Evolutionary conservation across 2,888 invertebrate genomes (phyloP).

Genomic region (Tholera decimalis): DNA sequence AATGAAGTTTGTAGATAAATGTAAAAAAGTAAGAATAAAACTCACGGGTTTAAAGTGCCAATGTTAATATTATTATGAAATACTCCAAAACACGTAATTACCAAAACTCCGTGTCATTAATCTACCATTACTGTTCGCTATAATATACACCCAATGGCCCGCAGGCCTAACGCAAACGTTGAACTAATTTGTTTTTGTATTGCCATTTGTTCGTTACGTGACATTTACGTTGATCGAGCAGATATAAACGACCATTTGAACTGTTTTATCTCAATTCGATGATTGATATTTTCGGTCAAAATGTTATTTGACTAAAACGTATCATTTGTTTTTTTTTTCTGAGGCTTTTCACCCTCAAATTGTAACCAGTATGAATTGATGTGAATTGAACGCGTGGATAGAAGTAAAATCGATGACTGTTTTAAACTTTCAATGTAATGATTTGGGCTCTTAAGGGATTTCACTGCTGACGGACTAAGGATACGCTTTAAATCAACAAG

Average conservation of each 20-base stretch:
- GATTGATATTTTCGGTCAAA: constrained; percentile 9
- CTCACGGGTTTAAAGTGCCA: no score
- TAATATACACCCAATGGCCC: constrained; percentile 15
- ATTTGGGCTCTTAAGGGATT: no score
- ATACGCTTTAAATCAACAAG: no score
- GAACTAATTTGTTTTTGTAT: constrained; percentile 29
- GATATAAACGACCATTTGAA: constrained; percentile 14
- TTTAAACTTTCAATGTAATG: no score
- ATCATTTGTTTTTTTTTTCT: background rate
- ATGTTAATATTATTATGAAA: no score
- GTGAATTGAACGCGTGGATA: background rate
- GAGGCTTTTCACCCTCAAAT: background rate
- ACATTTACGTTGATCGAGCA: constrained; percentile 17
- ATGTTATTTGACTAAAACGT: background rate
- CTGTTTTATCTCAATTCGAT: constrained; percentile 11
- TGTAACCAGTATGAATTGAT: background rate
- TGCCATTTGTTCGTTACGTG: constrained; percentile 29
- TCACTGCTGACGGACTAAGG: no score
- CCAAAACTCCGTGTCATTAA: background rate
- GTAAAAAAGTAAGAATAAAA: no score
- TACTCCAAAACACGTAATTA: background rate
- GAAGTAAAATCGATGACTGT: no score
- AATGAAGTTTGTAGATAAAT: no score
- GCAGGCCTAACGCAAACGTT: background rate
- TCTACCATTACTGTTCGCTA: background rate